These are phyloP conservation scores for Caenorhabditis sulstoni DNA, from an alignment of 2,888 invertebrate genomes.

Conservation along the genomic window DNA sequence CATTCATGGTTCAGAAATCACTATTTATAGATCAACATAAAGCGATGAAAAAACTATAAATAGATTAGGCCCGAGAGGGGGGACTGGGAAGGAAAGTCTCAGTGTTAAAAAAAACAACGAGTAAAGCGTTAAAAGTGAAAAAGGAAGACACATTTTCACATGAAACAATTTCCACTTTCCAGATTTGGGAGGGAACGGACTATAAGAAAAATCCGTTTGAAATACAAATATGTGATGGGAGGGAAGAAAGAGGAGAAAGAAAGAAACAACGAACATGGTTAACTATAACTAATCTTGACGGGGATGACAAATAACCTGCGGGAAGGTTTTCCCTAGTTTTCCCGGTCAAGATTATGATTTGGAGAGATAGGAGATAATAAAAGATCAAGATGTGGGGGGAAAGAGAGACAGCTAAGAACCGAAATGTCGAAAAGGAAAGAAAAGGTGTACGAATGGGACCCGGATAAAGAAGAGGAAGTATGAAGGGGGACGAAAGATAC, in stretches of 20 bases:
- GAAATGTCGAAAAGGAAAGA: conserved; percentile 7
- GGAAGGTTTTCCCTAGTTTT: neutral
- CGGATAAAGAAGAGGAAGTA: conserved; percentile 9
- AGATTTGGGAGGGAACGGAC: conserved; percentile 1
- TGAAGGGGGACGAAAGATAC: neutral
- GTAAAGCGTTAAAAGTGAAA: conserved; percentile 43
- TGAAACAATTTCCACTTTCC: conserved; percentile 23
- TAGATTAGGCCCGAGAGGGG: conserved; percentile 13
- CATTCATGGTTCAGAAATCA: conserved; percentile 16
- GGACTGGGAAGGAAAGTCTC: neutral
- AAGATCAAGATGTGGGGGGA: conserved; percentile 14
- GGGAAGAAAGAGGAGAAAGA: conserved; percentile 3
- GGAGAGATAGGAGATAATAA: neutral
- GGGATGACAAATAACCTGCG: neutral
- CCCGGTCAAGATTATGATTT: neutral
- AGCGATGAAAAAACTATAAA: conserved; percentile 35
- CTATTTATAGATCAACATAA: conserved; percentile 42
- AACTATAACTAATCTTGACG: conserved; percentile 5
- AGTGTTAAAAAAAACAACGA: conserved; percentile 21
- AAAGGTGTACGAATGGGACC: neutral
- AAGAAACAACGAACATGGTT: conserved; percentile 9
- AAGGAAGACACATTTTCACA: conserved; percentile 25
- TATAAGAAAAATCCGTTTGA: conserved; percentile 20
- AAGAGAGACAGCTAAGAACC: neutral
- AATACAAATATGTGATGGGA: conserved; percentile 30